phyloP scores from a whole-genome alignment of 2,797 vertebrate species.

The Gallinago nigripennis region DNA sequence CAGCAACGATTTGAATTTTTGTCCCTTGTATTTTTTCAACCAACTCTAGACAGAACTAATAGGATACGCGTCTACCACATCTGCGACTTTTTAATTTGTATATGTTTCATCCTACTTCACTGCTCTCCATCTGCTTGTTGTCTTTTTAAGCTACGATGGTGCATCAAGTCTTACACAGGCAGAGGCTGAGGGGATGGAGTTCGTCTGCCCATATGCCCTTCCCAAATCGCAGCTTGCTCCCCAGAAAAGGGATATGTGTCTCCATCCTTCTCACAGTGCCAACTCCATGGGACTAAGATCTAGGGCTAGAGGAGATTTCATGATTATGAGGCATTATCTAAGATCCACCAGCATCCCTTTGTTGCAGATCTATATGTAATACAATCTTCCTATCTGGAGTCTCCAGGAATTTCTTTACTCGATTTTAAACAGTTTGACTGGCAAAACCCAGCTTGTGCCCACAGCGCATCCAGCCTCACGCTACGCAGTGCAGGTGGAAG shows the following conservation, averaged over 20 bases:
- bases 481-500: not conserved
- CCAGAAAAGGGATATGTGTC: not conserved
- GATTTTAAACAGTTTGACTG: not conserved
- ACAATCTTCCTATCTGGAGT: not conserved
- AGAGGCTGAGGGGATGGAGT: not conserved
- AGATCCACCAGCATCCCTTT: not conserved
- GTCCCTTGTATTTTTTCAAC: not conserved
- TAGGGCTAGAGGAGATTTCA: not conserved
- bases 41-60: slow-evolving; percentile 48
- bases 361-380: not conserved
- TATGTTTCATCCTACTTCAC: slow-evolving; percentile 46
- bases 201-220: not conserved
- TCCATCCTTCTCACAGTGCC: not conserved
- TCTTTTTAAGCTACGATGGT: not conserved
- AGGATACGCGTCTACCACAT: slow-evolving; percentile 54
- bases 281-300: not conserved
- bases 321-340: not conserved
- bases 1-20: not conserved
- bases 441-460: not conserved
- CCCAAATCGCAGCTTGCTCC: not conserved
- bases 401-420: not conserved
- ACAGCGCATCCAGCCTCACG: not conserved
- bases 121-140: slow-evolving; percentile 48
- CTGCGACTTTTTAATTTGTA: slow-evolving; percentile 52
- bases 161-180: not conserved